These are phyloP conservation scores for Saxidomus purpurata DNA, from an alignment of 1,140 invertebrate species.

Conservation along the genomic window DNA sequence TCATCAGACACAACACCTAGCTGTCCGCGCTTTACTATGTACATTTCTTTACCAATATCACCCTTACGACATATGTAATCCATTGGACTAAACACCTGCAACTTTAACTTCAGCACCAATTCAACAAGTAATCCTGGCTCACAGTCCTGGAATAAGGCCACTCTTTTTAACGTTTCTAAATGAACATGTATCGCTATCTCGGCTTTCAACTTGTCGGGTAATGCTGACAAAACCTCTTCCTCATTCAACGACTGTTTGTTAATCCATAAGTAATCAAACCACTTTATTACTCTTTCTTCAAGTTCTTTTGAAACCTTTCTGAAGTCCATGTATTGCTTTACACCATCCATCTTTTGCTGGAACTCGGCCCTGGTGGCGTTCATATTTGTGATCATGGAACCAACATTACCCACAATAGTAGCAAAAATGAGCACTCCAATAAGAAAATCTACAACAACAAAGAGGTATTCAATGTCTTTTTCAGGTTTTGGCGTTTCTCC, in stretches of 20 bases:
- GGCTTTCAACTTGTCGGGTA: slow-evolving; percentile 97
- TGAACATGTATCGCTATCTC: slow-evolving; percentile 99
- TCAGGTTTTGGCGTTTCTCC: slow-evolving; percentile 88
- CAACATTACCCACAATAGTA: slow-evolving; percentile 87
- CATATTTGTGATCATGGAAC: slow-evolving; percentile 99
- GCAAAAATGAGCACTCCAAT: slow-evolving; percentile 86
- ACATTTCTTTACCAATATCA: slow-evolving; percentile 84
- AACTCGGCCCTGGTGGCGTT: slow-evolving; percentile 97
- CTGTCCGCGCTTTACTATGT: slow-evolving; percentile 82
- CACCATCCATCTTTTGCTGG: slow-evolving; percentile 97
- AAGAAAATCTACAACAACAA: slow-evolving; percentile 83
- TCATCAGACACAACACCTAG: slow-evolving; percentile 82
- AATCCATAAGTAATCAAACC: slow-evolving; percentile 99
- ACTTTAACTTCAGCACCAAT: slow-evolving; percentile 95
- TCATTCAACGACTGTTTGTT: slow-evolving; percentile 95
- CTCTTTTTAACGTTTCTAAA: slow-evolving; percentile 95
- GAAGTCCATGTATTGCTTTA: slow-evolving; percentile 99
- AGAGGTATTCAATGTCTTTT: slow-evolving; percentile 79
- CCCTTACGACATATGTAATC: slow-evolving; percentile 97
- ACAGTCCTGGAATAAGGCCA: slow-evolving; percentile 94
- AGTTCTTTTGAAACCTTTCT: slow-evolving; percentile 93
- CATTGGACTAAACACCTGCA: slow-evolving; percentile 97
- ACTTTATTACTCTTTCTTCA: slow-evolving; percentile 96
- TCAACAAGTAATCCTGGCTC: slow-evolving; percentile 97
- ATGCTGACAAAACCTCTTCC: slow-evolving; percentile 88